Conservation (phyloP, 2,888 invertebrate genomes). For the Drosophila paracracens region DNA sequence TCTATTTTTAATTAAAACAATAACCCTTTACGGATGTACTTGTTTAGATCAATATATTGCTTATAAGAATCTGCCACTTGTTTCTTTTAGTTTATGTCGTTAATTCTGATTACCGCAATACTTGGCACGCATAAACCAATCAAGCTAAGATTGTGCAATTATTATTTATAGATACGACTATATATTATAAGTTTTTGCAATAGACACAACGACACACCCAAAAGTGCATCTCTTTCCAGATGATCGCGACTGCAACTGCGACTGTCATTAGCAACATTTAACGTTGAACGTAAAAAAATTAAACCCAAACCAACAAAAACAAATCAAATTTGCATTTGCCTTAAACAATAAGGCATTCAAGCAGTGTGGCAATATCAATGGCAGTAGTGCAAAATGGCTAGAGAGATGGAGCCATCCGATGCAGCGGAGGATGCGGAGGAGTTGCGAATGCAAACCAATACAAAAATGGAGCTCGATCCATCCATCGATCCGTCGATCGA, state of each 20-base stretch:
- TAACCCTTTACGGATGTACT: neutral
- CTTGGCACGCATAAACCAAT: constrained; percentile 26
- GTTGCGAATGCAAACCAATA: constrained; percentile 57
- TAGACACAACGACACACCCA: constrained; percentile 51
- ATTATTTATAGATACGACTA: constrained; percentile 47
- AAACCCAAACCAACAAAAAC: constrained; percentile 5
- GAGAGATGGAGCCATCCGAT: constrained; percentile 51
- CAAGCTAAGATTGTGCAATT: constrained; percentile 48
- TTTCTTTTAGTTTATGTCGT: neutral
- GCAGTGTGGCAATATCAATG: constrained; percentile 49
- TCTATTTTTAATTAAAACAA: neutral
- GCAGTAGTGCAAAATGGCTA: constrained; percentile 32
- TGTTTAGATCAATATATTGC: neutral
- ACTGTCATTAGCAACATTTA: constrained; percentile 59
- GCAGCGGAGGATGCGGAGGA: constrained; percentile 41
- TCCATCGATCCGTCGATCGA: constrained; percentile 45
- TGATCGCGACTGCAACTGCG: constrained; percentile 35
- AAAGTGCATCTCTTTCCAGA: constrained; percentile 48
- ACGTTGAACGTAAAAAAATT: constrained; percentile 25
- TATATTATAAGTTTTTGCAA: constrained; percentile 9
- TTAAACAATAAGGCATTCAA: constrained; percentile 57
- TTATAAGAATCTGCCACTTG: neutral
- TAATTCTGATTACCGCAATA: constrained; percentile 16
- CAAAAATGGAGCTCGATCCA: constrained; percentile 70
- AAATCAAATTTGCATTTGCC: constrained; percentile 53